phyloP scores from a whole-genome alignment of 1,140 invertebrate genomes.

The Euwallacea similis region DNA sequence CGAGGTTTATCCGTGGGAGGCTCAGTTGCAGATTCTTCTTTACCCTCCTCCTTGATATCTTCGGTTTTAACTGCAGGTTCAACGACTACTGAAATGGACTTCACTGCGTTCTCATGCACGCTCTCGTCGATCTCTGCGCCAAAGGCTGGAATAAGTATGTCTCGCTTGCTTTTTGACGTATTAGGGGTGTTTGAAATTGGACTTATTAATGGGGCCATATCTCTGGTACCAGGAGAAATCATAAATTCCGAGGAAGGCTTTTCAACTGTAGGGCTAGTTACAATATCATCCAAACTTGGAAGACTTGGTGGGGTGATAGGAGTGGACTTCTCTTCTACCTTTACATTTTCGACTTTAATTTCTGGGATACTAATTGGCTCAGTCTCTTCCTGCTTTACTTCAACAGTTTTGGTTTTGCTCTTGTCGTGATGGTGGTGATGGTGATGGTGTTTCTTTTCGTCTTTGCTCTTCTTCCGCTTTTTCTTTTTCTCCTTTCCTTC shows the following conservation, averaged over 20 bases:
- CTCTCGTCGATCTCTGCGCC: slow-evolving; percentile 68
- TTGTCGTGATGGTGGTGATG: slow-evolving; percentile 59
- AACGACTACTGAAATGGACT: slow-evolving; percentile 67
- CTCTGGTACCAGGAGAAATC: slow-evolving; percentile 54
- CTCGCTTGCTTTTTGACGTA: slow-evolving; percentile 53
- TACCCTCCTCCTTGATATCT: slow-evolving; percentile 53
- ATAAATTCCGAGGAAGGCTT: slow-evolving; percentile 51
- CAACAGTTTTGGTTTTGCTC: slow-evolving; percentile 47
- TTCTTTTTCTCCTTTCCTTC: slow-evolving; percentile 78
- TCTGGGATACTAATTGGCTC: slow-evolving; percentile 25
- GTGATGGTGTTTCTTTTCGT: slow-evolving; percentile 72
- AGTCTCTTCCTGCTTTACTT: slow-evolving; percentile 40
- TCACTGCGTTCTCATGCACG: slow-evolving; percentile 78
- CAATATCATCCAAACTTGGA: slow-evolving; percentile 47
- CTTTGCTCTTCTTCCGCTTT: slow-evolving; percentile 79
- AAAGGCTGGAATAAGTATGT: slow-evolving; percentile 71
- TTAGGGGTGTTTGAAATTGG: slow-evolving; percentile 61
- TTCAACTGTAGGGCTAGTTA: slow-evolving; percentile 49
- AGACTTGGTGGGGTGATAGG: slow-evolving; percentile 41
- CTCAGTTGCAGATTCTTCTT: slow-evolving; percentile 41
- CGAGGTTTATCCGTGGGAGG: slow-evolving; percentile 70
- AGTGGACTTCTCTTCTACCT: slow-evolving; percentile 17
- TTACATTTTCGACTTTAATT: slow-evolving; percentile 41
- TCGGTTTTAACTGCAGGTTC: slow-evolving; percentile 46
- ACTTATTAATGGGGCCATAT: slow-evolving; percentile 56